Conservation (phyloP, 2,113 vertebrate species). For the Oryctolagus cuniculus region DNA sequence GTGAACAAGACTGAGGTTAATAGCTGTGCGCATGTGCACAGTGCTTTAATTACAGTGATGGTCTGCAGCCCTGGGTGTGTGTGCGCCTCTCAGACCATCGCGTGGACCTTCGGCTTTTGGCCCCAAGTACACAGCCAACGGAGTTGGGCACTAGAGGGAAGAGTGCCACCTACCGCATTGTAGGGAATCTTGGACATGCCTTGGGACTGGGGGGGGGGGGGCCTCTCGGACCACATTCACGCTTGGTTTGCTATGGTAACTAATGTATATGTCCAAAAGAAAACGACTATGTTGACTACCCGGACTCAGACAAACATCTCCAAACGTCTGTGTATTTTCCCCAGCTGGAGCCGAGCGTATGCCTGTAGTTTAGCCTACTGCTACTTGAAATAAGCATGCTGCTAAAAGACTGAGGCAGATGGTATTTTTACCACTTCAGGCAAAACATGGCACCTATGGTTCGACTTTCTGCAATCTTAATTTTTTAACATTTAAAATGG, state of each 20-base stretch:
- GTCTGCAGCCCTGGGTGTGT: background rate
- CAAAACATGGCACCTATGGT: constrained; percentile 80
- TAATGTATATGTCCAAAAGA: constrained; percentile 70
- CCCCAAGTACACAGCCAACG: background rate
- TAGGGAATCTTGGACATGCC: background rate
- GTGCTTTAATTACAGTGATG: background rate
- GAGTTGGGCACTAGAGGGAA: constrained; percentile 36
- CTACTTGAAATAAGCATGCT: constrained; percentile 75
- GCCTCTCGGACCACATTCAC: constrained; percentile 62
- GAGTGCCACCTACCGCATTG: constrained; percentile 57
- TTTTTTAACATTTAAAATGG: constrained; percentile 75
- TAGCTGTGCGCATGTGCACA: background rate
- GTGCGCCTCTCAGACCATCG: background rate
- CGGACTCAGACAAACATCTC: constrained; percentile 74
- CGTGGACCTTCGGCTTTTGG: background rate
- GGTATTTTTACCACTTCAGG: constrained; percentile 81
- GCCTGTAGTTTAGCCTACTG: constrained; percentile 74
- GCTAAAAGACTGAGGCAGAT: constrained; percentile 78
- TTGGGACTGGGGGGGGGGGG: constrained; percentile 18
- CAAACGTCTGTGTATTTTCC: constrained; percentile 77
- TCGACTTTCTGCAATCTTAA: constrained; percentile 75
- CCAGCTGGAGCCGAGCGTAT: constrained; percentile 69
- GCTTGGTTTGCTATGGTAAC: constrained; percentile 74
- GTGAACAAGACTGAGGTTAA: background rate
- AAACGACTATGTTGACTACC: constrained; percentile 63